Percentiles rank a stretch among this genome's conserved stretches.
These are phyloP conservation scores for Maniola jurtina DNA, from an alignment of 1,140 invertebrate genomes.

Conservation along the genomic window DNA sequence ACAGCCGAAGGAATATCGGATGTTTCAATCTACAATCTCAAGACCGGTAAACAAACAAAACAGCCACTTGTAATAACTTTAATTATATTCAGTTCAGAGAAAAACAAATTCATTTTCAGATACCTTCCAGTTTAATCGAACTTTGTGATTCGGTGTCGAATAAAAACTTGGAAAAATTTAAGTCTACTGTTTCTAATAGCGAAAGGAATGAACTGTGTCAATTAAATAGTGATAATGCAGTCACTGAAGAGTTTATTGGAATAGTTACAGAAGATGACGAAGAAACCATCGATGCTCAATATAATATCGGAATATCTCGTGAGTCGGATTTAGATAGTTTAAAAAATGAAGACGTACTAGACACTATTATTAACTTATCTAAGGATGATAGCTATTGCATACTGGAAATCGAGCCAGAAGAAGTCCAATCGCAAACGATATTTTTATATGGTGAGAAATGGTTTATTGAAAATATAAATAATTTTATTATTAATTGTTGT, in stretches of 20 bases:
- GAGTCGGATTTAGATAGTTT: slow-evolving; percentile 30
- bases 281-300: slow-evolving; percentile 53
- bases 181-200: not conserved
- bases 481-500: slow-evolving; percentile 11
- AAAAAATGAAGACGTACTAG: slow-evolving; percentile 36
- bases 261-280: slow-evolving; percentile 51
- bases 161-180: slow-evolving; percentile 5
- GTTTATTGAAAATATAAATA: not conserved
- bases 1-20: slow-evolving; percentile 26
- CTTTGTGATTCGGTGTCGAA: slow-evolving; percentile 38
- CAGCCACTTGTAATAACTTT: not conserved
- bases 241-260: slow-evolving; percentile 51
- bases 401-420: slow-evolving; percentile 31
- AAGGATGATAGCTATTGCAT: slow-evolving; percentile 39
- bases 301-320: slow-evolving; percentile 50
- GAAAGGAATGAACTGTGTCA: not conserved
- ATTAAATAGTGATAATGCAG: slow-evolving; percentile 30
- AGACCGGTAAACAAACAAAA: slow-evolving; percentile 44
- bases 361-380: slow-evolving; percentile 42
- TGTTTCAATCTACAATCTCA: slow-evolving; percentile 30
- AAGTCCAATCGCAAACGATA: slow-evolving; percentile 44
- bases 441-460: slow-evolving; percentile 55
- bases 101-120: slow-evolving; percentile 41
- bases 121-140: slow-evolving; percentile 53
- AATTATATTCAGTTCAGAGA: not conserved